Base-by-base conservation (phyloP, 1,140 invertebrate genomes). In the Heliothis virescens region DNA sequence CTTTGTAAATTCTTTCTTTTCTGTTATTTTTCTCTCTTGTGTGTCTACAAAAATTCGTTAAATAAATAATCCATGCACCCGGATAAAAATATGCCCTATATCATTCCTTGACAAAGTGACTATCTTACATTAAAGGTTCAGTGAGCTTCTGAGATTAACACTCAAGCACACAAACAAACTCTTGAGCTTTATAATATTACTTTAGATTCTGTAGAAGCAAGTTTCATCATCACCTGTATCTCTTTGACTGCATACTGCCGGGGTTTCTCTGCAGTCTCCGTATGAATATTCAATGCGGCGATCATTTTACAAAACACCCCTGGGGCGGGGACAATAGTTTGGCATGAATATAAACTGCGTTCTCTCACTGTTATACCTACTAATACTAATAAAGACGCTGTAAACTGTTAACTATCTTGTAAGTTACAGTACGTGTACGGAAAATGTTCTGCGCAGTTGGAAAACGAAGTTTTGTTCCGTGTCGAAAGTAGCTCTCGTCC, bases 221-320 rank as follows among this genome's bases (percentile, higher is more conserved):
- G 13, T 55, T 13, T 26, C 69, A 57, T 72, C 69, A 71, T 55
- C 67, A 71, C 67, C 13, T 71, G 21, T 71, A 52, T 41, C 34
- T 41, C 69, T 1, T 55, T 52, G 52, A 12, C 71, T 57, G 41
- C 53, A 47, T 16, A 74, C 18, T n/a, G 71, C 47, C 21, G 26
- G 34, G 34, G 67, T 15, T 59, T 59, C 71, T 16, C 72, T 74
- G 72, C 72, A 60, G 72, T 53, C 47, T 21, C 21, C 18, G 3
- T 74, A 74, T 74, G 57, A 60, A 74, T 74, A 74, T 74, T 74
- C 57, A 74, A 74, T 41, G 67, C 67, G 52, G 52, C 69, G 26
- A 57, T 57, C 69, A 72, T 72, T 72, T 72, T 41, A 57, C 69
- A 72, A 71, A 55, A 57, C 72, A 57, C 52, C 72, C 55, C 55